phyloP scores from a whole-genome alignment of 2,113 vertebrate genomes.

The Hemichromis elongatus region DNA sequence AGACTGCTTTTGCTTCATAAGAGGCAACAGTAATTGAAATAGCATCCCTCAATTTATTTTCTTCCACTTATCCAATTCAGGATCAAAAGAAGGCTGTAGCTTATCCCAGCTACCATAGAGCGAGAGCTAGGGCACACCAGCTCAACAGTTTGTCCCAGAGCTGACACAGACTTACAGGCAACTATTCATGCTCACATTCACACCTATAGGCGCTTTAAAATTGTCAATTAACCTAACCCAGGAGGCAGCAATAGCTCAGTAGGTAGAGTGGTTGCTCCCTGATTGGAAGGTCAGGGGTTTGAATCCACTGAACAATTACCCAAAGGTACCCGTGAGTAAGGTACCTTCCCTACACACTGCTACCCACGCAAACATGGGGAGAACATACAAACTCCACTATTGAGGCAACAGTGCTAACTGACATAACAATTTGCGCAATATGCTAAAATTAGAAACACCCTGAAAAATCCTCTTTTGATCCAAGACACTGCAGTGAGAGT shows the following conservation, averaged over 20 bases:
- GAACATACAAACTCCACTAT: not conserved
- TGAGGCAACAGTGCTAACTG: not conserved
- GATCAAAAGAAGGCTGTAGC: not conserved
- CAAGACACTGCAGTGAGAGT: not conserved
- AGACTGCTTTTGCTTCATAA: not conserved
- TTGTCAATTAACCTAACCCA: not conserved
- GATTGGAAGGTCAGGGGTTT: too few relatives aligned
- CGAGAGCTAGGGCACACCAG: fast-evolving
- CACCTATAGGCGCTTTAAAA: not conserved
- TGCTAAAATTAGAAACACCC: not conserved
- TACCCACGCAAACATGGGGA: not conserved
- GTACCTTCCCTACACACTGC: too few relatives aligned
- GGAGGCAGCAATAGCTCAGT: too few relatives aligned
- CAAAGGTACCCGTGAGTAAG: too few relatives aligned
- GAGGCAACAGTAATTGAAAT: not conserved
- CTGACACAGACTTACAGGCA: not conserved
- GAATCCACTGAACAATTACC: too few relatives aligned
- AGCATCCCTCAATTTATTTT: too few relatives aligned
- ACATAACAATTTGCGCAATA: not conserved
- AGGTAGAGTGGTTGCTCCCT: too few relatives aligned
- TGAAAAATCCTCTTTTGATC: not conserved
- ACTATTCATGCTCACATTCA: not conserved
- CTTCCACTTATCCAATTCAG: not conserved
- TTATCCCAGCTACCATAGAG: fast-evolving
- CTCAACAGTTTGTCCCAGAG: fast-evolving